A percentile compares a stretch with the other conserved stretches of the same genome.
Conservation (phyloP, 2,888 invertebrate genomes). For the Campoplex nolae region DNA sequence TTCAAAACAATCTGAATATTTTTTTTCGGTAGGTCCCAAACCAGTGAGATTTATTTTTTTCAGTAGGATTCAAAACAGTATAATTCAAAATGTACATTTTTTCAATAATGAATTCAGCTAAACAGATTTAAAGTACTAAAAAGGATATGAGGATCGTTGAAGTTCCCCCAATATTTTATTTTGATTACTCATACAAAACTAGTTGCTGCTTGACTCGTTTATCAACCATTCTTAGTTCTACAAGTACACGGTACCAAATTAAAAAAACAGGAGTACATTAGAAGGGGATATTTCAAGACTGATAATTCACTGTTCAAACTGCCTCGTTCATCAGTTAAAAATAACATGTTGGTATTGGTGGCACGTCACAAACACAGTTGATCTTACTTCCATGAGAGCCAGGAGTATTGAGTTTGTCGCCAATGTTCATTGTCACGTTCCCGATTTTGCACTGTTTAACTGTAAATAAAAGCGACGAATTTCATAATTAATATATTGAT, state of each 20-base stretch:
- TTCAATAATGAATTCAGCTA: too few relatives aligned
- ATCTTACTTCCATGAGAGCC: slow-evolving; percentile 43
- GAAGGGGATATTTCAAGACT: not conserved
- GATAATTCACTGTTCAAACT: not conserved
- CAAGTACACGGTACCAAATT: not conserved
- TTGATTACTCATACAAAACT: not conserved
- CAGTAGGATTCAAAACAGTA: too few relatives aligned
- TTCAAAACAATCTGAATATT: not conserved
- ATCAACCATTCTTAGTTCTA: not conserved
- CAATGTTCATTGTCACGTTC: slow-evolving; percentile 64
- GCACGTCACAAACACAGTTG: slow-evolving; percentile 72
- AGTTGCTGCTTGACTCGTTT: not conserved
- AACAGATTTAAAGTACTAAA: too few relatives aligned
- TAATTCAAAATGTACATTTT: too few relatives aligned
- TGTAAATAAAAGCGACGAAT: not conserved
- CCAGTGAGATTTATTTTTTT: too few relatives aligned
- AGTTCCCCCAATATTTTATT: too few relatives aligned
- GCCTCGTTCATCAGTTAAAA: too few relatives aligned
- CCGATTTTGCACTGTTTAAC: slow-evolving; percentile 68
- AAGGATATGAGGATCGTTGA: too few relatives aligned
- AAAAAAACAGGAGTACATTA: not conserved
- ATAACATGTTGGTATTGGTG: slow-evolving; percentile 70
- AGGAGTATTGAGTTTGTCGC: slow-evolving; percentile 66
- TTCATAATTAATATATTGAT: not conserved
- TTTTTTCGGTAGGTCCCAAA: too few relatives aligned